Conservation (phyloP, 2,797 vertebrate species). For the Todus mexicanus region DNA sequence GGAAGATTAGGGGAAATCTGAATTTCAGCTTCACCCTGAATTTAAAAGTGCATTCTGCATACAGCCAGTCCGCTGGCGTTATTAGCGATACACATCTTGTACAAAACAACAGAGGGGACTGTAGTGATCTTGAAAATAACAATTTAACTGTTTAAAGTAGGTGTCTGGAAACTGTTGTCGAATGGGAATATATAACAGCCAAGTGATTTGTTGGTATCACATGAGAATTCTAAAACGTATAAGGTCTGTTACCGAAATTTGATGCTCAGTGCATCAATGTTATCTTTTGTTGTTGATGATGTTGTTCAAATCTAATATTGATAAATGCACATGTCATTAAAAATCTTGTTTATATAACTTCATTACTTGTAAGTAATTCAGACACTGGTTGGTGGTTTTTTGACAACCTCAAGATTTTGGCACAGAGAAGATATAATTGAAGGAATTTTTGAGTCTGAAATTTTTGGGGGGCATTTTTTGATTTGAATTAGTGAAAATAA, state of each 20-base stretch:
- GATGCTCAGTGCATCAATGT: background rate
- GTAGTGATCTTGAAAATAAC: background rate
- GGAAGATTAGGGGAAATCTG: background rate
- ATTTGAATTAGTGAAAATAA: background rate
- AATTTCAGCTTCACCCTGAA: background rate
- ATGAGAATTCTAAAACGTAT: background rate
- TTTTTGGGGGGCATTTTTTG: background rate
- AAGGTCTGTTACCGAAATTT: background rate
- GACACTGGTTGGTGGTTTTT: background rate
- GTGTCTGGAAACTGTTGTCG: background rate
- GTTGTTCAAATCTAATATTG: background rate
- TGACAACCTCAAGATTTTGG: background rate
- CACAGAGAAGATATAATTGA: background rate
- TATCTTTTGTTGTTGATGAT: background rate
- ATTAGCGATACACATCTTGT: background rate
- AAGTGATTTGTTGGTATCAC: background rate
- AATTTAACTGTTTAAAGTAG: background rate
- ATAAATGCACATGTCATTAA: background rate
- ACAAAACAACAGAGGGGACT: background rate
- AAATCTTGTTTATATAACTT: background rate
- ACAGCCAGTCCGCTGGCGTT: background rate
- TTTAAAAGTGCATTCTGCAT: background rate
- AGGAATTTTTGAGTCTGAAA: background rate
- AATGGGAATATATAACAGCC: background rate
- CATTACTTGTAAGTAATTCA: background rate